Evolutionary conservation across 2,113 vertebrate genomes (phyloP).

Genomic region (rabbit (Oryctolagus cuniculus)): DNA sequence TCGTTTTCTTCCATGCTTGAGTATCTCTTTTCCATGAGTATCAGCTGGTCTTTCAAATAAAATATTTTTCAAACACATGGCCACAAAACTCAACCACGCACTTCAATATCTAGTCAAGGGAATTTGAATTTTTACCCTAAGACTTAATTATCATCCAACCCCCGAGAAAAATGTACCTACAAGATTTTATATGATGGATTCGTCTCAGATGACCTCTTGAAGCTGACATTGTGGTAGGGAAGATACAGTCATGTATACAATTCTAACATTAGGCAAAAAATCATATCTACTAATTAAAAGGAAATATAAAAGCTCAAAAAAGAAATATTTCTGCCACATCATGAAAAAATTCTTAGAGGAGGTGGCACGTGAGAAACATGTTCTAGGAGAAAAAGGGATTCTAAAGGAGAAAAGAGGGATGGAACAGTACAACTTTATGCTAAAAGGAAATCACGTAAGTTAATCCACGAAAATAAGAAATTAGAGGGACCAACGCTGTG

Average conservation of each 20-base stretch:
- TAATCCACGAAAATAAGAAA: conserved; percentile 14
- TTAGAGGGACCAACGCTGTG: too few species aligned
- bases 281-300: background rate
- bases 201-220: background rate
- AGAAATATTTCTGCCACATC: background rate
- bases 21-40: background rate
- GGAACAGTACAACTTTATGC: background rate
- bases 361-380: background rate
- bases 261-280: background rate
- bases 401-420: background rate
- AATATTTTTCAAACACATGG: background rate
- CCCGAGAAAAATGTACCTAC: background rate
- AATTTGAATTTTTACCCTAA: background rate
- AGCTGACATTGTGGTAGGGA: background rate
- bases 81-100: background rate
- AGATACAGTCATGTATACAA: background rate
- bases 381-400: background rate
- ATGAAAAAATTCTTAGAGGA: background rate
- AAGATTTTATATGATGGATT: background rate
- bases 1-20: background rate
- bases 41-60: background rate
- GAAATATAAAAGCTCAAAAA: background rate
- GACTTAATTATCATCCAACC: background rate
- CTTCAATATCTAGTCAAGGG: background rate
- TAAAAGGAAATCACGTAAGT: background rate